Evolutionary conservation across 2,113 vertebrate genomes (phyloP).

Genomic region (Hyla sarda): DNA sequence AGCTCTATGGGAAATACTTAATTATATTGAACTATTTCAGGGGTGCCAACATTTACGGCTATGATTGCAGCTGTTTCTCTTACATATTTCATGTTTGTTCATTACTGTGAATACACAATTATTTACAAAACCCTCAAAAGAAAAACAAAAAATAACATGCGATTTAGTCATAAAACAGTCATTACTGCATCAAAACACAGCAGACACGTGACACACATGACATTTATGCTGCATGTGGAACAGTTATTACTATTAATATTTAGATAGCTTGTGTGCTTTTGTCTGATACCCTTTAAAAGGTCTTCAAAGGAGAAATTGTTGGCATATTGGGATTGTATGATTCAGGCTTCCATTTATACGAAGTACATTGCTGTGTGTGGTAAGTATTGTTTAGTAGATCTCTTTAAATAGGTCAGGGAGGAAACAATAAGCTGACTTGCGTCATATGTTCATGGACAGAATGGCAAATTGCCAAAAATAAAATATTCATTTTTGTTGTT

Average conservation of each 20-base stretch:
- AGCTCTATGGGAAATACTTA: too few relatives aligned
- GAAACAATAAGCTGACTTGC: slow-evolving; percentile 31
- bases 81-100: background rate
- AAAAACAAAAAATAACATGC: background rate
- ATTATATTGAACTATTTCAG: too few relatives aligned
- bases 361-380: slow-evolving; percentile 36
- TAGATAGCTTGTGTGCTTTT: slow-evolving; percentile 34
- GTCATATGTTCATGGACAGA: slow-evolving; percentile 20
- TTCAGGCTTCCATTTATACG: slow-evolving; percentile 36
- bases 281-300: slow-evolving; percentile 17
- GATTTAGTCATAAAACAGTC: background rate
- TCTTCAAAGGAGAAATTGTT: background rate
- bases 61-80: too few relatives aligned
- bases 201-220: slow-evolving; percentile 11
- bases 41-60: too few relatives aligned
- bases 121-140: background rate
- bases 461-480: slow-evolving; percentile 19
- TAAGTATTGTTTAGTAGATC: slow-evolving; percentile 35
- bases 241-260: background rate
- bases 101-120: background rate
- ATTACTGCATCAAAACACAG: background rate
- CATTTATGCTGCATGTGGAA: slow-evolving; percentile 28
- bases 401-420: slow-evolving; percentile 37
- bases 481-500: slow-evolving; percentile 21
- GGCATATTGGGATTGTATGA: slow-evolving; percentile 35